Evolutionary conservation across 2,113 vertebrate species (phyloP).

Genomic region (Australoheros scitulus): DNA sequence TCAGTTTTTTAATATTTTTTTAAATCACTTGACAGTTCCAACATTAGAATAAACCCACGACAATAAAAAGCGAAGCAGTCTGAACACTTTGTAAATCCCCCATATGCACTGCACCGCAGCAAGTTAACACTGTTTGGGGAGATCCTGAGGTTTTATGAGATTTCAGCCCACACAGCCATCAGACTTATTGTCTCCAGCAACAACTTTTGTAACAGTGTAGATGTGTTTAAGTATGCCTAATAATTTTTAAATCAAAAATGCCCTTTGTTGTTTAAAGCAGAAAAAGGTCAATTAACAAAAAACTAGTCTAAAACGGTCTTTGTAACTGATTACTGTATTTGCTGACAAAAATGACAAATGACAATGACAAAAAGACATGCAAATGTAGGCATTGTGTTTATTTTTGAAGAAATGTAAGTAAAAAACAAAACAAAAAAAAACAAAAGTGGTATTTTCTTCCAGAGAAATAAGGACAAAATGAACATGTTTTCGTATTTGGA

Average conservation of each 20-base stretch:
- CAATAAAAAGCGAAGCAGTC: background rate
- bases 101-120: background rate
- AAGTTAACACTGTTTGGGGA: background rate
- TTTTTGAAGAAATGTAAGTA: conserved; percentile 72
- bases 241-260: too few species aligned
- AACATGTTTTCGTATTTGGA: conserved; percentile 53
- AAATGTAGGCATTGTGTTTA: conserved; percentile 60
- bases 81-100: background rate
- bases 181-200: too few species aligned
- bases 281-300: too few species aligned
- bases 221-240: too few species aligned
- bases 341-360: too few species aligned
- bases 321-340: background rate
- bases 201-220: too few species aligned
- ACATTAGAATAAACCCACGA: too few species aligned
- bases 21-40: background rate
- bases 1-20: background rate
- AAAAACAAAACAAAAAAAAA: background rate
- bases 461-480: conserved; percentile 68
- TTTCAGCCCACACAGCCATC: too few species aligned
- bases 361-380: conserved; percentile 5
- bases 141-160: too few species aligned
- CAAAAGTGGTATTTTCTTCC: conserved; percentile 73
- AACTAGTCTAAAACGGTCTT: background rate
- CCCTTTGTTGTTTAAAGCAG: too few species aligned